These are phyloP conservation scores for Griposia aprilina DNA, from an alignment of 2,888 invertebrate genomes.

Conservation along the genomic window DNA sequence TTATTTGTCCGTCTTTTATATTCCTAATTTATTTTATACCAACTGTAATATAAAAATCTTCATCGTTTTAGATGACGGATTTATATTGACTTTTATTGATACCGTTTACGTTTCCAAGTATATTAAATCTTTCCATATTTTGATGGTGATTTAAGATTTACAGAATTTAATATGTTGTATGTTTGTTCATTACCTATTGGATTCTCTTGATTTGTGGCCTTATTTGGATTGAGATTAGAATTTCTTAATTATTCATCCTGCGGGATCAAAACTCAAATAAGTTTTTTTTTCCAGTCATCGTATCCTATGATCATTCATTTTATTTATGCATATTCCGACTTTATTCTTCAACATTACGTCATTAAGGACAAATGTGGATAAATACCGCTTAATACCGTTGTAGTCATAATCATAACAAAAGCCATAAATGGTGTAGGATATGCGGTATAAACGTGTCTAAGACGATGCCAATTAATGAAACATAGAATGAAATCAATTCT, in stretches of 20 bases:
- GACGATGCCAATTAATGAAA: constrained; percentile 39
- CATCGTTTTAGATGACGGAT: constrained; percentile 56
- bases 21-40: constrained; percentile 62
- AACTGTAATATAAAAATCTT: constrained; percentile 60
- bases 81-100: constrained; percentile 68
- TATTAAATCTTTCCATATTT: constrained; percentile 63
- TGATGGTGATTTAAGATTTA: constrained; percentile 55
- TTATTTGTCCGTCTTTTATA: constrained; percentile 65
- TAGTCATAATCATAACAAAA: constrained; percentile 47
- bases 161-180: constrained; percentile 36
- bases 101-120: constrained; percentile 52
- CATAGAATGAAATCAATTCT: constrained; percentile 57
- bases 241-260: neutral
- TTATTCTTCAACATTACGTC: constrained; percentile 24
- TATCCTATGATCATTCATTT: neutral
- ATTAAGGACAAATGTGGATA: constrained; percentile 25
- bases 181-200: constrained; percentile 43
- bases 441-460: constrained; percentile 35
- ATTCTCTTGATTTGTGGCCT: constrained; percentile 20
- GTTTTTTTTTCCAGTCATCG: neutral
- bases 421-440: constrained; percentile 51
- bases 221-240: neutral
- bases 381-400: constrained; percentile 22
- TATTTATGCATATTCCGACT: neutral
- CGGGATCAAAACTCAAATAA: neutral